phyloP scores from a whole-genome alignment of 2,888 invertebrate genomes.

The Lymantria monacha region DNA sequence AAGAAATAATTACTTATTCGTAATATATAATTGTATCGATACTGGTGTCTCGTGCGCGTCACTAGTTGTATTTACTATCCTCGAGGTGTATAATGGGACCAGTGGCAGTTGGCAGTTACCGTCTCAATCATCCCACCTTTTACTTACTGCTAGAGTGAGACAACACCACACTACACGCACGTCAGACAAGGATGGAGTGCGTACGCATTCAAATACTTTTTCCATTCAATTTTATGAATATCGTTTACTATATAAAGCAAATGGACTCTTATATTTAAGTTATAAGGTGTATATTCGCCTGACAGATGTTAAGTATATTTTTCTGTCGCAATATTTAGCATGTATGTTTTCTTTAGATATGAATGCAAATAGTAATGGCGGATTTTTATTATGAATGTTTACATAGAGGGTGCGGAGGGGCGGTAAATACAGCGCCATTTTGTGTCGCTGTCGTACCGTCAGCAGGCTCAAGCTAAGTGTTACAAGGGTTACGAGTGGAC shows the following conservation, averaged over 20 bases:
- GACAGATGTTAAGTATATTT: conserved; percentile 33
- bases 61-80: conserved; percentile 62
- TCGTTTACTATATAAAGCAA: conserved; percentile 11
- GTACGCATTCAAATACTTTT: conserved; percentile 62
- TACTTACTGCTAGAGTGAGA: conserved; percentile 65
- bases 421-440: conserved; percentile 72
- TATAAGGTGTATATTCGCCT: conserved; percentile 32
- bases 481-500: conserved; percentile 34
- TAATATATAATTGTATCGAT: conserved; percentile 22
- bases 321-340: conserved; percentile 71
- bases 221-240: conserved; percentile 60
- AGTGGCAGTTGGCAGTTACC: conserved; percentile 80
- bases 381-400: conserved; percentile 79
- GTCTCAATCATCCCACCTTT: conserved; percentile 80
- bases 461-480: conserved; percentile 49
- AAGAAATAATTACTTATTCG: too few relatives aligned
- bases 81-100: conserved; percentile 75
- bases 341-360: conserved; percentile 82
- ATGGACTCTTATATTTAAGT: rapidly evolving
- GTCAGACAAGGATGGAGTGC: conserved; percentile 43
- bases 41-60: conserved; percentile 19
- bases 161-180: conserved; percentile 9
- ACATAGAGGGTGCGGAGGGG: conserved; percentile 66
- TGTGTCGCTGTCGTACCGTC: conserved; percentile 58
- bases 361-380: conserved; percentile 82